Conservation (phyloP, 2,797 vertebrate species). For the Cossypha niveicapilla region DNA sequence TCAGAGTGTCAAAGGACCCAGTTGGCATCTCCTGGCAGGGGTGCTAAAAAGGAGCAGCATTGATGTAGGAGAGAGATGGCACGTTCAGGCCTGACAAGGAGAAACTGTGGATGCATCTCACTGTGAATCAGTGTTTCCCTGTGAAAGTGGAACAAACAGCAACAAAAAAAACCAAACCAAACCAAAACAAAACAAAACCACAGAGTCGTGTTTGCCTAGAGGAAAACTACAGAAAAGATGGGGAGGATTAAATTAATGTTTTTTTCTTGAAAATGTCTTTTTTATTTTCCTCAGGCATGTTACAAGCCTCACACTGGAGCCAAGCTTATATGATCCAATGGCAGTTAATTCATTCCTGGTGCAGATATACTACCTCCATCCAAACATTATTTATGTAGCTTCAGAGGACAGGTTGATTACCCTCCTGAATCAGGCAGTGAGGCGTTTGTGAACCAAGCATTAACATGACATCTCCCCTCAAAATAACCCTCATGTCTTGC, state of each 20-base stretch:
- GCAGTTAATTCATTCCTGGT: conserved; percentile 60
- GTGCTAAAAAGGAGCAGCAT: not conserved
- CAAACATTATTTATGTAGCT: conserved; percentile 54
- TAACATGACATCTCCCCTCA: conserved; percentile 2
- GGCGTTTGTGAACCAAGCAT: not conserved
- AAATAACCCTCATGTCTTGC: not conserved
- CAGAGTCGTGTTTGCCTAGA: not conserved
- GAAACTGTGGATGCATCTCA: not conserved
- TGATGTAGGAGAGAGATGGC: not conserved
- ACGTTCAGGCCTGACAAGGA: not conserved
- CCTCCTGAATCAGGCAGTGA: conserved; percentile 58
- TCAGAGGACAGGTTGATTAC: conserved; percentile 63
- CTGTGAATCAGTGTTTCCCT: not conserved
- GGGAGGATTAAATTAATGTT: conserved; percentile 22
- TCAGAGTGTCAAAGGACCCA: not conserved
- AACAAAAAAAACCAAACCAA: not conserved
- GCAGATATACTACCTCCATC: conserved; percentile 59
- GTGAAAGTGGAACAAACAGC: not conserved
- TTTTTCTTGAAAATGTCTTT: conserved; percentile 13
- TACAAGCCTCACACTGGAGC: conserved; percentile 29
- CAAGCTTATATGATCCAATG: conserved; percentile 27
- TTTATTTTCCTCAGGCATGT: conserved; percentile 51
- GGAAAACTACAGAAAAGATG: conserved; percentile 4
- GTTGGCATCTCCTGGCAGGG: not conserved
- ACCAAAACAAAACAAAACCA: not conserved